Conservation (phyloP, 2,888 invertebrate species). For the Myathropa florea region DNA sequence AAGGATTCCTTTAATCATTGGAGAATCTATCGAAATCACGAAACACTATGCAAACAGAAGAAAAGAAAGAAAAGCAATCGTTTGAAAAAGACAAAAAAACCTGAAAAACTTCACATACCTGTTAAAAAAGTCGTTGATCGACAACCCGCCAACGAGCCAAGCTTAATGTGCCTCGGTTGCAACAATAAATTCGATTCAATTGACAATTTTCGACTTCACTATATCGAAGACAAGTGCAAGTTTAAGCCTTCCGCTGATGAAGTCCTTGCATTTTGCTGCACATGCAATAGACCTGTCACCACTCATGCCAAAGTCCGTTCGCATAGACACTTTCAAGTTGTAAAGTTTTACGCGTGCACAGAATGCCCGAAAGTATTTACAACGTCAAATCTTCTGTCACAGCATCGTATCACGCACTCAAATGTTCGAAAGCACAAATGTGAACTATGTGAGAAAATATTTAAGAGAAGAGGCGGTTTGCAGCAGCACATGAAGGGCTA, state of each 20-base stretch:
- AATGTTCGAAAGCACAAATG: slow-evolving; percentile 77
- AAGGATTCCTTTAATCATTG: slow-evolving; percentile 76
- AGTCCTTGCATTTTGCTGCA: slow-evolving; percentile 50
- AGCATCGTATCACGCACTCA: slow-evolving; percentile 79
- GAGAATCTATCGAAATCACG: slow-evolving; percentile 77
- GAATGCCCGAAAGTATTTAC: slow-evolving; percentile 71
- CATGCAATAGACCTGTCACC: slow-evolving; percentile 53
- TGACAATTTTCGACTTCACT: slow-evolving; percentile 66
- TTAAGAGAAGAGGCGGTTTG: slow-evolving; percentile 79
- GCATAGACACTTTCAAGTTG: slow-evolving; percentile 54
- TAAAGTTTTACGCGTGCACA: slow-evolving; percentile 59
- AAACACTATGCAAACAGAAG: slow-evolving; percentile 73
- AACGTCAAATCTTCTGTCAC: slow-evolving; percentile 74
- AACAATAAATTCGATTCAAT: slow-evolving; percentile 62
- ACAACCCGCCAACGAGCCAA: slow-evolving; percentile 30
- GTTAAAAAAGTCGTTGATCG: background rate
- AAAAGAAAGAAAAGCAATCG: slow-evolving; percentile 8
- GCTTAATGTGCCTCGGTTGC: slow-evolving; percentile 72
- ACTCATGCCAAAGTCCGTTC: slow-evolving; percentile 45
- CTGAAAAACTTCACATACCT: background rate
- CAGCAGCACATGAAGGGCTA: slow-evolving; percentile 79
- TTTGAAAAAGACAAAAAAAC: background rate
- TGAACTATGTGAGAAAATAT: slow-evolving; percentile 77
- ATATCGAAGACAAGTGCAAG: slow-evolving; percentile 49
- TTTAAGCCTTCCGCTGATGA: slow-evolving; percentile 48